Evolutionary conservation across 2,888 invertebrate species (phyloP).

Genomic region (Acronicta alni): DNA sequence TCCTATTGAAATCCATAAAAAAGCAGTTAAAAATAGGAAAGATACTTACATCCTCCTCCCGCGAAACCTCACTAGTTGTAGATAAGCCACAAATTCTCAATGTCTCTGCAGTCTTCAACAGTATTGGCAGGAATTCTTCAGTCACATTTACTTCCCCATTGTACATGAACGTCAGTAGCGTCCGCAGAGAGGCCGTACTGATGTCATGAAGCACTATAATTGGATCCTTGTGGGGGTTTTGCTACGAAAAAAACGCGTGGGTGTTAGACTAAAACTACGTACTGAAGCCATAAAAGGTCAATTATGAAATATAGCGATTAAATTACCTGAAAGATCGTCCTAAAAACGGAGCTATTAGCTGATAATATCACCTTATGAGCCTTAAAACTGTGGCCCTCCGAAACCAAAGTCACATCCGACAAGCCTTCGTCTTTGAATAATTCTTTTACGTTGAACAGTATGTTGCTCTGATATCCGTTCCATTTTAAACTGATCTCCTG

Average conservation of each 20-base stretch:
- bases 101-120: slow-evolving; percentile 92
- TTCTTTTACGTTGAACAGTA: slow-evolving; percentile 90
- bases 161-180: slow-evolving; percentile 92
- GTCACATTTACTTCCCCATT: slow-evolving; percentile 93
- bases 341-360: slow-evolving; percentile 91
- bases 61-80: slow-evolving; percentile 84
- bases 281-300: slow-evolving; percentile 35
- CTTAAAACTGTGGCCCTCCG: slow-evolving; percentile 91
- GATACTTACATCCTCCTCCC: slow-evolving; percentile 80
- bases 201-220: slow-evolving; percentile 93
- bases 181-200: slow-evolving; percentile 90
- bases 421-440: slow-evolving; percentile 91
- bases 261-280: slow-evolving; percentile 67
- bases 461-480: slow-evolving; percentile 92
- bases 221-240: slow-evolving; percentile 93
- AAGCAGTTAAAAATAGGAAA: neutral
- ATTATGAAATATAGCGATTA: slow-evolving; percentile 1
- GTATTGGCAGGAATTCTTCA: slow-evolving; percentile 91
- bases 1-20: neutral
- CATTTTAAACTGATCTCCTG: slow-evolving; percentile 92
- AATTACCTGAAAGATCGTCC: slow-evolving; percentile 90
- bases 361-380: slow-evolving; percentile 92
- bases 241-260: slow-evolving; percentile 87
- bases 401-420: slow-evolving; percentile 91
- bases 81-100: slow-evolving; percentile 92